Conservation (phyloP, 2,113 vertebrate species). For the Indicator indicator region DNA sequence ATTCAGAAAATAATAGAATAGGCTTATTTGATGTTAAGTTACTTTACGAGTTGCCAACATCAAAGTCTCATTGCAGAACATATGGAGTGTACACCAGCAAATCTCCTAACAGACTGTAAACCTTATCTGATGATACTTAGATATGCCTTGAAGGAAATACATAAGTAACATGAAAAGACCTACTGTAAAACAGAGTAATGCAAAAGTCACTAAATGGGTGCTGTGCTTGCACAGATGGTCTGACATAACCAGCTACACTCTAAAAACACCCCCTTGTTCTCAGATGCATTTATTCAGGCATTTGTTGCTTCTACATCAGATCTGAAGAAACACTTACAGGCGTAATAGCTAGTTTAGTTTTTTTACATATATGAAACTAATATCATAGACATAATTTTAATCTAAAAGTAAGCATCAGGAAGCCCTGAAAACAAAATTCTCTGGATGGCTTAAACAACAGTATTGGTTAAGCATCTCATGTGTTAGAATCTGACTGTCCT, state of each 20-base stretch:
- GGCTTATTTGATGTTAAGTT: neutral
- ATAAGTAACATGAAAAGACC: neutral
- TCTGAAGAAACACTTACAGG: neutral
- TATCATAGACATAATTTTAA: neutral
- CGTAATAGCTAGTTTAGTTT: neutral
- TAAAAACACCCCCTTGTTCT: neutral
- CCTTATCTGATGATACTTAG: neutral
- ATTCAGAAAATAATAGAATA: neutral
- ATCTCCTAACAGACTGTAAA: neutral
- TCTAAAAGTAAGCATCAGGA: neutral
- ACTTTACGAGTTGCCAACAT: constrained; percentile 7
- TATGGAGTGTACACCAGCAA: neutral
- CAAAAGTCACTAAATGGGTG: neutral
- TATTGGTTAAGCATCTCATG: neutral
- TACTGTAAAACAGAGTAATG: neutral
- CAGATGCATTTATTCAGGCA: neutral
- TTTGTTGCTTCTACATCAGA: neutral
- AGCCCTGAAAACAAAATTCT: neutral
- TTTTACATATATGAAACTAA: neutral
- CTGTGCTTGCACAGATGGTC: neutral
- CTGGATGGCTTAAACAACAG: neutral
- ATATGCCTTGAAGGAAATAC: neutral
- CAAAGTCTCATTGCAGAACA: neutral
- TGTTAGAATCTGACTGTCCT: neutral
- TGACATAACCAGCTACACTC: neutral